A percentile compares a stretch with the other conserved stretches of the same genome.
phyloP scores from a whole-genome alignment of 2,113 vertebrate species.

The Numida meleagris region DNA sequence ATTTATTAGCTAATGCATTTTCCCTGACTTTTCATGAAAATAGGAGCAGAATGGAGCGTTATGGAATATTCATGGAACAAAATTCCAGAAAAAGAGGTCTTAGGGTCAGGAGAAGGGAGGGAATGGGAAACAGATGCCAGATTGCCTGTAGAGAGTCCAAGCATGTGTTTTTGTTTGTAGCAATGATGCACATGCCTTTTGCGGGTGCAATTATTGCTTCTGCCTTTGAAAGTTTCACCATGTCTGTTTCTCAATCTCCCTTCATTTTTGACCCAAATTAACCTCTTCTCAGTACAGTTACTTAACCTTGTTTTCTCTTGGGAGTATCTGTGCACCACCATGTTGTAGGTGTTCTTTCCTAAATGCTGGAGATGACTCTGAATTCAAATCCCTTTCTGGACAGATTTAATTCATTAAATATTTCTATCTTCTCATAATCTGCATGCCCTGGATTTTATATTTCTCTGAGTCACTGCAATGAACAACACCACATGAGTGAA shows the following conservation, averaged over 20 bases:
- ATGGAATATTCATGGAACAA: slow-evolving; percentile 68
- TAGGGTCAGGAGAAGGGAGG: slow-evolving; percentile 64
- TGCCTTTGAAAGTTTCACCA: slow-evolving; percentile 71
- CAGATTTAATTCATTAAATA: slow-evolving; percentile 21
- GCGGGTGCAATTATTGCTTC: slow-evolving; percentile 60
- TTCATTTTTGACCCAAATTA: slow-evolving; percentile 69
- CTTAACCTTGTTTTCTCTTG: not conserved
- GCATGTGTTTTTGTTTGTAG: slow-evolving; percentile 72
- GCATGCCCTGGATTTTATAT: slow-evolving; percentile 29
- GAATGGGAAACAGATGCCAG: slow-evolving; percentile 65
- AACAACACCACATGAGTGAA: slow-evolving; percentile 36
- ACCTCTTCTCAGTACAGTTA: slow-evolving; percentile 26
- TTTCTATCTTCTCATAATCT: slow-evolving; percentile 44
- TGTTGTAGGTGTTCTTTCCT: not conserved
- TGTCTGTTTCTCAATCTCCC: slow-evolving; percentile 63
- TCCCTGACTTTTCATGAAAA: slow-evolving; percentile 60
- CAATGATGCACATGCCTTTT: slow-evolving; percentile 70
- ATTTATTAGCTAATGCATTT: slow-evolving; percentile 46
- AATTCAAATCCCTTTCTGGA: slow-evolving; percentile 29
- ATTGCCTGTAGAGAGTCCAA: slow-evolving; percentile 71
- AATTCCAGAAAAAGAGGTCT: slow-evolving; percentile 68
- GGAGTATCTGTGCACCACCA: not conserved
- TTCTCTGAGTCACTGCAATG: slow-evolving; percentile 55
- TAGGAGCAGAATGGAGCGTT: slow-evolving; percentile 6
- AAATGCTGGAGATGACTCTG: not conserved